A percentile compares a stretch with the other conserved stretches of the same genome.
phyloP scores from a whole-genome alignment of 2,797 vertebrate genomes.

The Urosaurus nigricauda region DNA sequence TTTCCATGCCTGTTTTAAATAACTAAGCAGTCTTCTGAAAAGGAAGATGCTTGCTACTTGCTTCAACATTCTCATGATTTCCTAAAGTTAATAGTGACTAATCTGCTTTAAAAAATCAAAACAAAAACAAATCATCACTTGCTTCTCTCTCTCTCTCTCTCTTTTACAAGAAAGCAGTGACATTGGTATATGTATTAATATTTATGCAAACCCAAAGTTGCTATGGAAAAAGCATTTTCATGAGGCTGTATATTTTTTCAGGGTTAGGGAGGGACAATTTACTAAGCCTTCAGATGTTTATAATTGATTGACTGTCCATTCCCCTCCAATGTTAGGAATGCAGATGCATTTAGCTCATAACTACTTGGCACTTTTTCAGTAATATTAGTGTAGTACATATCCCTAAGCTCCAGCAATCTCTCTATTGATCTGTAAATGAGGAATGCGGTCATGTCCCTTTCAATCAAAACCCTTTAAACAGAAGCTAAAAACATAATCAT shows the following conservation, averaged over 20 bases:
- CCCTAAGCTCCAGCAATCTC: background rate
- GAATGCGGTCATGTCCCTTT: slow-evolving; percentile 26
- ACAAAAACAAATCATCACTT: background rate
- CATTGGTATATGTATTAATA: background rate
- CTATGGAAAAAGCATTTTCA: background rate
- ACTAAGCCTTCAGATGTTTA: slow-evolving; percentile 6
- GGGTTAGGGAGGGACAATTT: slow-evolving; percentile 5
- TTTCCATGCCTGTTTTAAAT: background rate
- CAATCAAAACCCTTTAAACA: slow-evolving; percentile 26
- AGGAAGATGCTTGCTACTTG: background rate
- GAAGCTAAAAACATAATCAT: slow-evolving; percentile 17
- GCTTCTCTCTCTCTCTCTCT: background rate
- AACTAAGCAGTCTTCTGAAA: background rate
- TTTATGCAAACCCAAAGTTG: background rate
- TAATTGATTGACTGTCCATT: slow-evolving; percentile 34
- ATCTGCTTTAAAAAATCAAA: background rate
- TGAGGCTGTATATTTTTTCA: background rate
- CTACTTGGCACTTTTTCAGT: slow-evolving; percentile 7
- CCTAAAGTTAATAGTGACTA: background rate
- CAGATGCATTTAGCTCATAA: slow-evolving; percentile 44
- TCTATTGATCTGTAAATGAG: background rate
- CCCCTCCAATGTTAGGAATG: slow-evolving; percentile 36
- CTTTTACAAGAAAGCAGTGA: background rate
- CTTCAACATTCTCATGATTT: background rate
- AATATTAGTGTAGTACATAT: background rate